phyloP scores from a whole-genome alignment of 2,888 invertebrate species.

The Corythucha ciliata region DNA sequence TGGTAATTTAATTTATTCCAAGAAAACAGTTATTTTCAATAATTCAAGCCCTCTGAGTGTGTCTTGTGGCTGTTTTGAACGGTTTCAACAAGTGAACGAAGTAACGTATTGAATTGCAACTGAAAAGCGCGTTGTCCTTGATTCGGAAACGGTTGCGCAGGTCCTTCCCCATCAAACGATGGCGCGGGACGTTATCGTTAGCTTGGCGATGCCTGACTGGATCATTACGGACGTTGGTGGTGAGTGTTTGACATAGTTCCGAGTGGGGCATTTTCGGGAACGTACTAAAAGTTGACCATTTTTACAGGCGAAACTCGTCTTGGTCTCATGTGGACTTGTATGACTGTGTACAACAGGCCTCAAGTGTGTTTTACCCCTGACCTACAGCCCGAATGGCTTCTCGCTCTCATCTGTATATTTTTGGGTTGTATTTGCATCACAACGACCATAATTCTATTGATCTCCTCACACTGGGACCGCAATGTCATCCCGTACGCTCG shows the following conservation, averaged over 20 bases:
- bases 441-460: conserved; percentile 75
- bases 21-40: too few relatives aligned
- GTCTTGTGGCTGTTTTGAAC: too few relatives aligned
- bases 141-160: too few relatives aligned
- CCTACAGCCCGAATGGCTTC: conserved; percentile 80
- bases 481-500: conserved; percentile 85
- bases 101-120: too few relatives aligned
- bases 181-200: conserved; percentile 88
- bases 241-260: conserved; percentile 40
- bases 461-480: conserved; percentile 82
- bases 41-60: too few relatives aligned
- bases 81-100: too few relatives aligned
- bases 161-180: too few relatives aligned
- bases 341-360: conserved; percentile 79
- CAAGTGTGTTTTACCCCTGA: conserved; percentile 84
- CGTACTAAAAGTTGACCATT: background rate
- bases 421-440: conserved; percentile 87
- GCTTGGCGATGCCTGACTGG: conserved; percentile 92
- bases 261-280: background rate
- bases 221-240: conserved; percentile 92
- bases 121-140: too few relatives aligned
- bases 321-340: conserved; percentile 88
- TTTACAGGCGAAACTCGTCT: conserved; percentile 72
- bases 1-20: too few relatives aligned
- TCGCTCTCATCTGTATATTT: conserved; percentile 82